Percentiles rank a stretch among this genome's conserved stretches.
These are phyloP conservation scores for Carassius gibelio DNA, from an alignment of 2,113 vertebrate genomes.

Conservation along the genomic window DNA sequence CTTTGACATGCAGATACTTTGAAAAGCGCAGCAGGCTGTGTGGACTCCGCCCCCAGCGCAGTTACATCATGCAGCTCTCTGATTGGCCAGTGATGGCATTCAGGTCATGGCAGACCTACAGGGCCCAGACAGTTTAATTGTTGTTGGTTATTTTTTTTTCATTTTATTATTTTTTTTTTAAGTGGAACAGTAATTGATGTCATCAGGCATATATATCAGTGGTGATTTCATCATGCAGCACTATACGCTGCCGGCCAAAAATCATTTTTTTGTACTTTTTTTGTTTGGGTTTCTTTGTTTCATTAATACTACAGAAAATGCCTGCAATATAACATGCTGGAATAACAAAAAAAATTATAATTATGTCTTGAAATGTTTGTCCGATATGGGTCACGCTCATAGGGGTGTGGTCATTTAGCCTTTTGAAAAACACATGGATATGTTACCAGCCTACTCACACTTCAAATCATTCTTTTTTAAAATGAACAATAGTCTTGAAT, in stretches of 20 bases:
- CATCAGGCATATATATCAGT: slow-evolving; percentile 52
- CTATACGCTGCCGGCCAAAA: slow-evolving; percentile 40
- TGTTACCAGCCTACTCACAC: not conserved
- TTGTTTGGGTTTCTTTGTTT: slow-evolving; percentile 36
- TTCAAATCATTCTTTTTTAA: slow-evolving; percentile 5
- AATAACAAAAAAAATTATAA: slow-evolving; percentile 66
- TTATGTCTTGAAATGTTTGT: slow-evolving; percentile 67
- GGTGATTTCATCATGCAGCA: slow-evolving; percentile 46
- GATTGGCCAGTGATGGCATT: slow-evolving; percentile 69
- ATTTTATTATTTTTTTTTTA: not conserved
- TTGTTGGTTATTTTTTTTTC: not conserved
- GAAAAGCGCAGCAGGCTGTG: slow-evolving; percentile 72
- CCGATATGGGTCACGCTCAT: slow-evolving; percentile 55
- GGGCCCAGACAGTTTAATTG: slow-evolving; percentile 53
- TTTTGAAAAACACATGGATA: not conserved
- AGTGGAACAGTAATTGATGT: slow-evolving; percentile 50
- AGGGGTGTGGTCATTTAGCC: not conserved
- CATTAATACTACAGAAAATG: slow-evolving; percentile 52
- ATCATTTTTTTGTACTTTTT: not conserved
- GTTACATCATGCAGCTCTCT: slow-evolving; percentile 87
- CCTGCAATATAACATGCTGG: slow-evolving; percentile 76
- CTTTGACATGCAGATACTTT: slow-evolving; percentile 89
- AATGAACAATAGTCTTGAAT: slow-evolving; percentile 57
- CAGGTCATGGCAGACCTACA: slow-evolving; percentile 60
- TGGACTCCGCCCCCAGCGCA: slow-evolving; percentile 75